These are phyloP conservation scores for Platypus cylindrus DNA, from an alignment of 2,888 invertebrate species.

Conservation along the genomic window DNA sequence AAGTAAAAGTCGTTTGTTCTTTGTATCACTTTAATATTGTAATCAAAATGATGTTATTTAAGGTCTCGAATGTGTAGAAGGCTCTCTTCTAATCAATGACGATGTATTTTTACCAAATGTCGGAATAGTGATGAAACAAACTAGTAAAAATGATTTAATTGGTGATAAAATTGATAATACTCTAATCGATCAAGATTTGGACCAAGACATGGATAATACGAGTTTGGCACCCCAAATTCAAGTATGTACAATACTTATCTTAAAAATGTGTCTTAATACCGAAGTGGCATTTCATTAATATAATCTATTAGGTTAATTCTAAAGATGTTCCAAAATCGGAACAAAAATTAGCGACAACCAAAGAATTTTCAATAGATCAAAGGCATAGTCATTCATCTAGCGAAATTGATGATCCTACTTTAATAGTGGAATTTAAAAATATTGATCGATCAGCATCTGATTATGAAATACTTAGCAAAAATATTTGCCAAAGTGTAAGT, in stretches of 20 bases:
- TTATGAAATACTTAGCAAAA: slow-evolving; percentile 55
- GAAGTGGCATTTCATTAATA: no score
- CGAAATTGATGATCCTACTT: slow-evolving; percentile 41
- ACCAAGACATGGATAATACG: no score
- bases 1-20: no score
- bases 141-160: slow-evolving; percentile 14
- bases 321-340: slow-evolving; percentile 25
- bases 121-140: slow-evolving; percentile 46
- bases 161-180: no score
- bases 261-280: no score
- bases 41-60: slow-evolving; percentile 19
- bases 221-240: slow-evolving; percentile 33
- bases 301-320: slow-evolving; percentile 18
- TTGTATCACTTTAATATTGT: background rate
- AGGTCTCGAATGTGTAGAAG: slow-evolving; percentile 29
- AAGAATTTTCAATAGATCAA: slow-evolving; percentile 42
- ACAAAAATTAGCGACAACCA: slow-evolving; percentile 36
- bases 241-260: slow-evolving; percentile 19
- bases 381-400: slow-evolving; percentile 60
- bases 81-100: slow-evolving; percentile 14
- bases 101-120: slow-evolving; percentile 47
- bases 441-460: slow-evolving; percentile 44
- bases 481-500: slow-evolving; percentile 65
- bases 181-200: no score
- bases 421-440: slow-evolving; percentile 21